phyloP scores from a whole-genome alignment of 1,140 invertebrate genomes.

The Caenorhabditis briggsae region DNA sequence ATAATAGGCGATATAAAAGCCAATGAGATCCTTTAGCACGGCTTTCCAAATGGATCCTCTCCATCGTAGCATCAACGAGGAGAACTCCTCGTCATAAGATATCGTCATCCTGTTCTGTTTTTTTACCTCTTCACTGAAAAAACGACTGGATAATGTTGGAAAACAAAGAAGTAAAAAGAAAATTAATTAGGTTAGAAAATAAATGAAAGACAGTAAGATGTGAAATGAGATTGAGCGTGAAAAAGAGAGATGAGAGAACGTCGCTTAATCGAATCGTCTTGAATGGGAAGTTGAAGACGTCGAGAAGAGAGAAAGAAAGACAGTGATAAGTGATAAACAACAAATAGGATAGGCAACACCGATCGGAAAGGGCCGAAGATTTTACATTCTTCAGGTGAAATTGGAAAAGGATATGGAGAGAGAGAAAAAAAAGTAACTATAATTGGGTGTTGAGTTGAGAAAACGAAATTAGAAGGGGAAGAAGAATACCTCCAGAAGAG shows the following conservation, averaged over 20 bases:
- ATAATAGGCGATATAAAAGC: constrained; percentile 77
- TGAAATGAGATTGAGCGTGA: neutral
- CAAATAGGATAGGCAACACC: constrained; percentile 5
- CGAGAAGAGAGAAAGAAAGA: neutral
- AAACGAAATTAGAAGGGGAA: constrained; percentile 20
- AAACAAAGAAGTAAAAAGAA: too few species aligned
- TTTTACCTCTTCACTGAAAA: neutral
- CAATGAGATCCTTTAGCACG: constrained; percentile 77
- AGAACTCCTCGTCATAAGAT: constrained; percentile 72
- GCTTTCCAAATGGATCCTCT: constrained; percentile 77
- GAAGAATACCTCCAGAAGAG: neutral
- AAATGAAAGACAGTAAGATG: neutral
- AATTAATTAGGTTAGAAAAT: neutral
- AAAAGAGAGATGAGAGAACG: constrained; percentile 35
- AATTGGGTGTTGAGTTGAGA: constrained; percentile 47
- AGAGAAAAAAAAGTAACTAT: neutral
- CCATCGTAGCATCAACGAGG: constrained; percentile 77
- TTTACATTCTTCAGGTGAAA: neutral
- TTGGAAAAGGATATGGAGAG: neutral
- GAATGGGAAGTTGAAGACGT: constrained; percentile 7
- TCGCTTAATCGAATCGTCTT: constrained; percentile 40
- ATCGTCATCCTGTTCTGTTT: constrained; percentile 60
- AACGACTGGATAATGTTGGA: neutral
- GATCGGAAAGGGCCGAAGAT: constrained; percentile 2
- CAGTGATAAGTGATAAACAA: constrained; percentile 52